Evolutionary conservation across 2,888 invertebrate species (phyloP), one percentile per base, ranked within the genome.

Genomic region (Amphimallon solstitiale): DNA sequence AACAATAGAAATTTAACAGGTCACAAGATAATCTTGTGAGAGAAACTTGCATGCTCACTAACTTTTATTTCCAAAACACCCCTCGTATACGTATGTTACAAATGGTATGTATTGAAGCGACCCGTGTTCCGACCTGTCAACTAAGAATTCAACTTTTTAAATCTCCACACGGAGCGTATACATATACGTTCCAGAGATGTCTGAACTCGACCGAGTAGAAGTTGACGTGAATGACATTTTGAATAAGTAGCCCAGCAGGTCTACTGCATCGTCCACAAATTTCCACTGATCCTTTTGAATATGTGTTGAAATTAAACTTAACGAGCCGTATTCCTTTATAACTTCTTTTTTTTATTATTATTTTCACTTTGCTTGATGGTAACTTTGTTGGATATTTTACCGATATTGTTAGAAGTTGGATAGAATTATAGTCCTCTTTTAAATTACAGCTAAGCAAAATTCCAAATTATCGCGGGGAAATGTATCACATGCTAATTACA

Each of bases 221-320:
- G 56, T 62, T 70, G 69, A 70, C 69, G 45, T 70, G 70, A 69
- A 69, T 72, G 71, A 70, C 70, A 72, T 69, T 72, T 72, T 66
- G 70, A 69, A 72, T 72, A 69, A 72, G 71, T 70, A 68, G 69
- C 70, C 51, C 68, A 71, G 71, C 70, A 62, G 70, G 70, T 67
- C 51, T 52, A 68, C 60, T 43, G 63, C 40, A 65, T 64, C 63
- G 56, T 43, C 56, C 63, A 51, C 43, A 65, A 68, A 70, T 67
- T 66, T 68, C 60, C 65, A 68, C 54, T 65, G 70, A 70, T 70
- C 67, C 63, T 65, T 71, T 64, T 68, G 67, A 70, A 71, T 71
- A 71, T 67, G 71, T 71, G 71, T 71, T 71, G 71, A 71, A 70
- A 70, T 71, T 71, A 63, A 63, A 71, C 38, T 65, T 67, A 70